Evolutionary conservation across 2,888 invertebrate genomes (phyloP), one percentile per base, ranked within the genome.

Genomic region (Apodemia hepburni): DNA sequence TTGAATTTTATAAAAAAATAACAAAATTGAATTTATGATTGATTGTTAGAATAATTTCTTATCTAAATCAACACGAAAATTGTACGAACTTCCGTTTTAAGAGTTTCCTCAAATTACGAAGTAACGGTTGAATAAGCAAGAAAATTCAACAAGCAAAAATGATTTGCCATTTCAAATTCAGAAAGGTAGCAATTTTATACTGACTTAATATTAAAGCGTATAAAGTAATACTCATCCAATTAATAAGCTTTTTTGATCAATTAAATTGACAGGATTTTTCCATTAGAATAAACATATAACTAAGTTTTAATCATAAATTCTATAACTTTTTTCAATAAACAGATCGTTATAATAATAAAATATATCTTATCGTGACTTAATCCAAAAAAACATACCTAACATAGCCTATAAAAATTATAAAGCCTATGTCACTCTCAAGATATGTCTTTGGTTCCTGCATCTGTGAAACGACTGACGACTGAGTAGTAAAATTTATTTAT

Each of bases 21-120:
- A 5, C 3, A 45, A 51, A 22, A 51, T 18, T 51, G 12, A 51
- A 22, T 22, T 51, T 22, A 12, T 51, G 51, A 51, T 51, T 51
- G 51, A 47, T 47, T 15, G 6, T 15, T 2, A 47, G 45, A 7
- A 9, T 18, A 11, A 12, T 22, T 51, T 22, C 22, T 51, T 51
- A 51, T 51, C 51, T 12, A 18, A 51, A 51, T 51, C 51, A 51
- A 51, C 51, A 51, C 22, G 51, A 51, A 51, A 51, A 51, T 51
- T 51, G 22, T 18, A 22, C 22, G 22, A 22, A 22, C 51, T 51
- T 51, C 51, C 51, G 51, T 51, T 22, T 7, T 22, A 22, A 51
- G 22, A 5, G 51, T 51, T 51, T 51, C 51, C 22, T 51, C 12
- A 51, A 51, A 51, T 51, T 51, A 51, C 6, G 12, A 51, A 12